Evolutionary conservation across 2,797 vertebrate species (phyloP), one percentile per base, ranked within the genome.

Genomic region (Strix occidentalis): DNA sequence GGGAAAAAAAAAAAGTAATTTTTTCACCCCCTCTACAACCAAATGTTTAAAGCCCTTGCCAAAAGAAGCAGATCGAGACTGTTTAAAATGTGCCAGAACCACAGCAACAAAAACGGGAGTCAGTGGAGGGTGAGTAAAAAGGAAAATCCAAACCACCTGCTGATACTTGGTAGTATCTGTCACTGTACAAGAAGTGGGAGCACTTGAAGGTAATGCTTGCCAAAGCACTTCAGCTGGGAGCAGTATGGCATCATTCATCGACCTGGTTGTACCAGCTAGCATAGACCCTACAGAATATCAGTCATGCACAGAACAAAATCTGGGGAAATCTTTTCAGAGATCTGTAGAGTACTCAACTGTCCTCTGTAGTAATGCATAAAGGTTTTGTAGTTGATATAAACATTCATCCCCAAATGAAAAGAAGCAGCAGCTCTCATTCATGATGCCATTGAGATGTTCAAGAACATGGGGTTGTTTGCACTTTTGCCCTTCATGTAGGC

Each of bases 111-210:
- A 94, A 93, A 53, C 3, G 35, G 78, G 78, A 94, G 29, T 82
- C 63, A 84, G 91, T 69, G 50, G 58, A 93, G 84, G 61, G 37
- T 54, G 77, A 87, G 74, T 57, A 81, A 89, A 95, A 93, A 84
- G 80, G 81, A 95, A 96, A 90, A 96, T 95, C 87, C 93, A 93
- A 84, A 87, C 86, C 94, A 94, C 91, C 81, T 89, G 96, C 87
- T 90, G 74, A 64, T 84, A 50, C 63, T 81, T 90, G 70, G 89
- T 87, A 90, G 91, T 95, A 96, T 96, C 92, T 96, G 96, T 90
- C 84, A 82, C 91, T 71, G 70, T 31, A 65, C 60, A 76, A 75
- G 84, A 92, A 92, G 58, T 79, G 84, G 58, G 43, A 95, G 92
- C 76, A 88, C 88, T 75, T 13, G 61, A 78, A 94, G 61, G 63